A percentile compares a stretch with the other conserved stretches of the same genome.
Evolutionary conservation across 1,140 invertebrate species (phyloP).

Genomic region (Saccostrea cuccullata): DNA sequence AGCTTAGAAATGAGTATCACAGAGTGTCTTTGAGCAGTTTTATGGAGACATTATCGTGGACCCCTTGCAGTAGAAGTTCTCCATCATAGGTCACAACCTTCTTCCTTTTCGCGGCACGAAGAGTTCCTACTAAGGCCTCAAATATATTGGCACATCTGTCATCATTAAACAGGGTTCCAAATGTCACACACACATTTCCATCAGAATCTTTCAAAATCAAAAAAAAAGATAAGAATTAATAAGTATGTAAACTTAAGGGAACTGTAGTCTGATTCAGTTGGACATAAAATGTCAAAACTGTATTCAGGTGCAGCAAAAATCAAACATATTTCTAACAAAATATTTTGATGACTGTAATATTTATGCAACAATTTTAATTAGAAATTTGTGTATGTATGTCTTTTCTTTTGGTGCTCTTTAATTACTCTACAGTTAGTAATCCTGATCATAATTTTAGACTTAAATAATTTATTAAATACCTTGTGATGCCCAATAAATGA

Average conservation of each 20-base stretch:
- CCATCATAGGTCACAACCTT: conserved; percentile 72
- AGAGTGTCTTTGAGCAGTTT: conserved; percentile 59
- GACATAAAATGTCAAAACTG: too few relatives aligned
- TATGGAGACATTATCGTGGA: conserved; percentile 71
- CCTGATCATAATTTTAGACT: too few relatives aligned
- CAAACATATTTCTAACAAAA: too few relatives aligned
- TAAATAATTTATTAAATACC: too few relatives aligned
- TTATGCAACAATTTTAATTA: too few relatives aligned
- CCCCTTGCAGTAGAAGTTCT: conserved; percentile 72
- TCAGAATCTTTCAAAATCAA: conserved; percentile 62
- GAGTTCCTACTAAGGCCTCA: conserved; percentile 75
- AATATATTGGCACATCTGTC: conserved; percentile 75
- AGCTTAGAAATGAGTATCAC: conserved; percentile 31
- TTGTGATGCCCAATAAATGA: too few relatives aligned
- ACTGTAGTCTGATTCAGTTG: too few relatives aligned
- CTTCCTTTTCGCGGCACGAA: conserved; percentile 71
- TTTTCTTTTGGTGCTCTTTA: too few relatives aligned
- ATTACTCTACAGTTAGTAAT: too few relatives aligned
- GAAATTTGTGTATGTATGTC: too few relatives aligned
- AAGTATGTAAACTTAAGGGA: background rate
- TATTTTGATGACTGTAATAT: too few relatives aligned
- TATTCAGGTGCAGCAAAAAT: too few relatives aligned
- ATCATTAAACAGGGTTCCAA: conserved; percentile 72
- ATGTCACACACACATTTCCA: conserved; percentile 64
- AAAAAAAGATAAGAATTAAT: background rate